These are phyloP conservation scores for Scomber colias DNA, from an alignment of 2,113 vertebrate species.

Conservation along the genomic window DNA sequence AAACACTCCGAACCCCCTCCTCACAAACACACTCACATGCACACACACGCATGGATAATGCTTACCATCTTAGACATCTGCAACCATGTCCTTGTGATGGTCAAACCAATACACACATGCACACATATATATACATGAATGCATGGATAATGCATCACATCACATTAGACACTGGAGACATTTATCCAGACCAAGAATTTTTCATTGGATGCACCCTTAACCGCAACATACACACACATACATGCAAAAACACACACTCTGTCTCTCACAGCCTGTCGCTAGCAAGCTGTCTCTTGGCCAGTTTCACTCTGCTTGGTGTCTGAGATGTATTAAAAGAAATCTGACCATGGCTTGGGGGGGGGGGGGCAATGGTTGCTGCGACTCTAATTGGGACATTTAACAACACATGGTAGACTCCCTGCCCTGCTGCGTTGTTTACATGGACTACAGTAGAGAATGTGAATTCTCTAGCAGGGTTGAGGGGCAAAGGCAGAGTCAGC, in stretches of 20 bases:
- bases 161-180: constrained; percentile 43
- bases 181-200: constrained; percentile 30
- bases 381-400: constrained; percentile 49
- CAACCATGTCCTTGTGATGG: constrained; percentile 19
- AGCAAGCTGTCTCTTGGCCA: constrained; percentile 65
- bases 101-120: constrained; percentile 34
- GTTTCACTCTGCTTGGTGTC: constrained; percentile 7
- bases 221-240: constrained; percentile 31
- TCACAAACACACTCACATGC: constrained; percentile 22
- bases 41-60: constrained; percentile 50
- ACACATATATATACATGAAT: constrained; percentile 37
- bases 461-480: constrained; percentile 4
- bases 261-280: constrained; percentile 37
- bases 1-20: constrained; percentile 30
- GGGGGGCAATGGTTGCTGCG: neutral
- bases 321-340: constrained; percentile 27
- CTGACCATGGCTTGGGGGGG: neutral
- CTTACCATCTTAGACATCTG: constrained; percentile 31
- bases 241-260: constrained; percentile 7
- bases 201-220: constrained; percentile 36
- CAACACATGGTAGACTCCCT: constrained; percentile 15
- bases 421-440: constrained; percentile 26
- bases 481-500: constrained; percentile 11
- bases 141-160: constrained; percentile 61
- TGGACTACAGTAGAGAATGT: constrained; percentile 8